phyloP scores from a whole-genome alignment of 1,140 invertebrate genomes.

The Marisa cornuarietis region DNA sequence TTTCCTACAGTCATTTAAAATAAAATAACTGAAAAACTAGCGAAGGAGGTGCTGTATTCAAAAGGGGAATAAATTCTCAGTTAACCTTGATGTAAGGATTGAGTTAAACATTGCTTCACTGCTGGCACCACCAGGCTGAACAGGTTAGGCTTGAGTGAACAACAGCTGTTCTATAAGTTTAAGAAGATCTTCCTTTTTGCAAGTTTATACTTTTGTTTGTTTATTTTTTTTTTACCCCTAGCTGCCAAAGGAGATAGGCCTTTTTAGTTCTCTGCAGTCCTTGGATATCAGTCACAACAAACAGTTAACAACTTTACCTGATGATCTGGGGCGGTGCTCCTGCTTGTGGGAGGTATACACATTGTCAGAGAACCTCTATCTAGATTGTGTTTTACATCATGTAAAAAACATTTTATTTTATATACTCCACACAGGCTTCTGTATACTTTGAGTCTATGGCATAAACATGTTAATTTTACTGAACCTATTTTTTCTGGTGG shows the following conservation, averaged over 20 bases:
- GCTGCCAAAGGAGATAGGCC: constrained; percentile 58
- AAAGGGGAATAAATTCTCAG: too few species aligned
- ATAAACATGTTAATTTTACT: too few species aligned
- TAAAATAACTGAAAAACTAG: too few species aligned
- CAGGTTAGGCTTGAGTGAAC: background rate
- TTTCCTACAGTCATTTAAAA: too few species aligned
- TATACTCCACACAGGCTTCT: too few species aligned
- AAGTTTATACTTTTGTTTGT: background rate
- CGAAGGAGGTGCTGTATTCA: too few species aligned
- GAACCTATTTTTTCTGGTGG: background rate
- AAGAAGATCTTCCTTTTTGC: background rate
- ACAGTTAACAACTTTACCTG: constrained; percentile 53
- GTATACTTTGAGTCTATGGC: background rate
- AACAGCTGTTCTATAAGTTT: background rate
- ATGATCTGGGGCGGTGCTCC: constrained; percentile 58
- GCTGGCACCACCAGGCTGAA: background rate
- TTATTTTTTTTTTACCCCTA: constrained; percentile 20
- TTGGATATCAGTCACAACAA: constrained; percentile 59
- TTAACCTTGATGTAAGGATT: too few species aligned
- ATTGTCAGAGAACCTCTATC: too few species aligned
- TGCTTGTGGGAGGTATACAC: constrained; percentile 56
- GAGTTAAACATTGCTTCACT: too few species aligned
- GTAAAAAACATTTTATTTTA: too few species aligned
- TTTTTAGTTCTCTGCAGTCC: constrained; percentile 51
- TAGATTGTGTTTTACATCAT: background rate